phyloP scores from a whole-genome alignment of 2,888 invertebrate genomes.

The Coelopa pilipes region DNA sequence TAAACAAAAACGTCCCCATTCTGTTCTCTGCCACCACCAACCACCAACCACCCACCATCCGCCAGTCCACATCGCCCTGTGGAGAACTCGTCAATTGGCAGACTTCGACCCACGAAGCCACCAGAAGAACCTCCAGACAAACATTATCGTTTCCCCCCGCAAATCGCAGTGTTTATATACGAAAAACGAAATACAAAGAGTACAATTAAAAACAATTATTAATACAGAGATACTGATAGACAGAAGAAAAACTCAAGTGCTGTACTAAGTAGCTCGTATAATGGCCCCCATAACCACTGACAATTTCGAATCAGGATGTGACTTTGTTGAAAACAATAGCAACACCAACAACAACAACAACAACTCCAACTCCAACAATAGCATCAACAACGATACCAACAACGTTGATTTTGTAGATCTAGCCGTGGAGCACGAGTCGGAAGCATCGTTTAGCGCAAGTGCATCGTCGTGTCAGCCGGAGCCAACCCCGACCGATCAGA shows the following conservation, averaged over 20 bases:
- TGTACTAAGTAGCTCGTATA: slow-evolving; percentile 54
- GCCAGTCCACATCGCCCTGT: not conserved
- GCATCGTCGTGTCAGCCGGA: slow-evolving; percentile 28
- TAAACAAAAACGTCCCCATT: too few species aligned
- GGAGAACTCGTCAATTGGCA: not conserved
- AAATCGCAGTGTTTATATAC: slow-evolving; percentile 33
- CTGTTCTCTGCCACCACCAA: too few species aligned
- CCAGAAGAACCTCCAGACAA: not conserved
- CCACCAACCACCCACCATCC: not conserved
- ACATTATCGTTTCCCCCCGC: not conserved
- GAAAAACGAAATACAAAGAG: slow-evolving; percentile 31
- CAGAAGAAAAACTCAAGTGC: slow-evolving; percentile 40
- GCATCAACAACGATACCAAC: slow-evolving; percentile 44
- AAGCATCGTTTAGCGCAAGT: not conserved
- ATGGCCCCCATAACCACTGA: slow-evolving; percentile 66
- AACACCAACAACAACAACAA: slow-evolving; percentile 45
- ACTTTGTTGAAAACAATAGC: slow-evolving; percentile 60
- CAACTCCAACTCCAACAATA: slow-evolving; percentile 43
- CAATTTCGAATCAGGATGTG: slow-evolving; percentile 65
- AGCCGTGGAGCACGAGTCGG: slow-evolving; percentile 20
- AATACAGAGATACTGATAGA: too few species aligned
- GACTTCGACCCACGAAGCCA: not conserved
- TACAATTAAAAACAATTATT: slow-evolving; percentile 9
- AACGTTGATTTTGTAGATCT: slow-evolving; percentile 41
- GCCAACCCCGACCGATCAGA: slow-evolving; percentile 42